A percentile compares a stretch with the other conserved stretches of the same genome.
Evolutionary conservation across 2,797 vertebrate genomes (phyloP).

Genomic region (Bovichtus diacanthus): DNA sequence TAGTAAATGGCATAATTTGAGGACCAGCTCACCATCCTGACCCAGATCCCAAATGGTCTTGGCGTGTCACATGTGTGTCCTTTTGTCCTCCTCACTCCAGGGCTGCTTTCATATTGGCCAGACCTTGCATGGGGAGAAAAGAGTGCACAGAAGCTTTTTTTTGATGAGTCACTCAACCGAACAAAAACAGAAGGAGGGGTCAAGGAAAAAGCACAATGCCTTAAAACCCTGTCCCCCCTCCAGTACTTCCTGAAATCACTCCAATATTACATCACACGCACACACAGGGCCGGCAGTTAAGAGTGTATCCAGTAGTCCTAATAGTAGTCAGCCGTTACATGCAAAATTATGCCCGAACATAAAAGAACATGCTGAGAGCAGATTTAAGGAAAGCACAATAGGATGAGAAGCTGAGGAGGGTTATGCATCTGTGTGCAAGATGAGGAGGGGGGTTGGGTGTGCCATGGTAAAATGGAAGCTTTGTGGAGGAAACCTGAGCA

Average conservation of each 20-base stretch:
- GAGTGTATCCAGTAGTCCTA: conserved; percentile 19
- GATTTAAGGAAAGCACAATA: conserved; percentile 45
- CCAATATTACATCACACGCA: conserved; percentile 62
- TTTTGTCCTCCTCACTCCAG: conserved; percentile 73
- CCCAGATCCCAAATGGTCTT: conserved; percentile 80
- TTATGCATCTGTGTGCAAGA: conserved; percentile 65
- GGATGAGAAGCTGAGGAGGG: conserved; percentile 28
- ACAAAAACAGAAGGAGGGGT: conserved; percentile 68
- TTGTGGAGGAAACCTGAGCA: conserved; percentile 78
- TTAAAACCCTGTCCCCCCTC: conserved; percentile 18
- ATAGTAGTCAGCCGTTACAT: conserved; percentile 44
- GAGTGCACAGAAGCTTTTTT: conserved; percentile 58
- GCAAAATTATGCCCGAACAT: conserved; percentile 50
- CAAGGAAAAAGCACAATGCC: conserved; percentile 61
- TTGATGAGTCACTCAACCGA: conserved; percentile 82
- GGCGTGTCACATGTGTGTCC: conserved; percentile 74
- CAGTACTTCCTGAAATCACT: conserved; percentile 56
- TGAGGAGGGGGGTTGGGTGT: conserved; percentile 55
- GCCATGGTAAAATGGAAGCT: conserved; percentile 70
- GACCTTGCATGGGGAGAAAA: conserved; percentile 58
- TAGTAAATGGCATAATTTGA: conserved; percentile 58
- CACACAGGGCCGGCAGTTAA: conserved; percentile 23
- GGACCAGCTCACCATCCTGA: conserved; percentile 74
- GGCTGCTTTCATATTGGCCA: conserved; percentile 69
- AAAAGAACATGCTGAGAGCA: conserved; percentile 49